phyloP scores from a whole-genome alignment of 2,113 vertebrate species.

The Cebidichthys violaceus region DNA sequence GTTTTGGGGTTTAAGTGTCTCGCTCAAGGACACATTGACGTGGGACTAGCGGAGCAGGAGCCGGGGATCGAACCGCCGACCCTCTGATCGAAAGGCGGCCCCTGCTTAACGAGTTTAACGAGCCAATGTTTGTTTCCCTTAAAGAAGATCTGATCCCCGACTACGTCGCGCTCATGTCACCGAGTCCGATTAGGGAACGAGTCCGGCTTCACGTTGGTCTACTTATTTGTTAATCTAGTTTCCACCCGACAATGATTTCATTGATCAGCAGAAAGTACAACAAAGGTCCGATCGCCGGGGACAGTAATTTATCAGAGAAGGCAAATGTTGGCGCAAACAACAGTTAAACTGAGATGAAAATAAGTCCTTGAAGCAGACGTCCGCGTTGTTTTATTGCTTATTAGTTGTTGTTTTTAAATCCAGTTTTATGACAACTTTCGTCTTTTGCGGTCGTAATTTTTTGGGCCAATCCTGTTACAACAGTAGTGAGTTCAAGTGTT shows the following conservation, averaged over 20 bases:
- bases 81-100: too few relatives aligned
- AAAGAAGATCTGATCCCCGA: background rate
- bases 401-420: background rate
- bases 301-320: constrained; percentile 3
- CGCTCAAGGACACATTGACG: too few relatives aligned
- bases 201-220: background rate
- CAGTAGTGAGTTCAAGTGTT: background rate
- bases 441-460: background rate
- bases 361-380: background rate
- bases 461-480: background rate
- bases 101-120: background rate
- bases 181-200: background rate
- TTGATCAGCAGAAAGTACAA: background rate
- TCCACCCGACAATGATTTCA: background rate
- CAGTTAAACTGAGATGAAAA: background rate
- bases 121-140: background rate
- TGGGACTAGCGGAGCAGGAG: too few relatives aligned
- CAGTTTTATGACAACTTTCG: background rate
- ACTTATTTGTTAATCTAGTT: background rate
- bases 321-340: background rate
- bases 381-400: background rate
- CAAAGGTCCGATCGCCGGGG: background rate
- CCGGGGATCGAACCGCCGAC: too few relatives aligned
- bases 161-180: background rate
- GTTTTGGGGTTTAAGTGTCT: too few relatives aligned